Base-by-base conservation (phyloP, 2,888 invertebrate species). In the Belgica antarctica region DNA sequence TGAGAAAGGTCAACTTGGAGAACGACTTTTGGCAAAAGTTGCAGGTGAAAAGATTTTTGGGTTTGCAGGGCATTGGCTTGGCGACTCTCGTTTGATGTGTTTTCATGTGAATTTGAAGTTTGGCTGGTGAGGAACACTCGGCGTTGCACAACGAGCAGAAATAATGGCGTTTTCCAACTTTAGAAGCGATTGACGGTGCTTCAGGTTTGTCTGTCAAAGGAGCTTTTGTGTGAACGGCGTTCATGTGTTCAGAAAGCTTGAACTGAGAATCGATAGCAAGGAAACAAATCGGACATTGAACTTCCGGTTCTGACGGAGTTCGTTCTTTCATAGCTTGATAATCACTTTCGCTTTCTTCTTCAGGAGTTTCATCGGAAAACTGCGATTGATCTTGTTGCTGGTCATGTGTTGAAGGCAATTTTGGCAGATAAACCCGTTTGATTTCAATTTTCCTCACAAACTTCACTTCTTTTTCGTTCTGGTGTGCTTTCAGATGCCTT, bases 211-310 rank as follows among this genome's bases (percentile, higher is more conserved):
- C n/a, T n/a, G n/a, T n/a, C n/a, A n/a, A n/a, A n/a, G n/a, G n/a
- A n/a, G n/a, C 22, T 22, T 52, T 59, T 1, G 27, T 59, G 27
- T 59, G 59, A 24, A 27, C 27, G 12, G 22, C 12, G n/a, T n/a
- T 52, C 25, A 59, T 59, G 22, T 59, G 59, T 25, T 1, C 1
- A 12, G 1, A n/a, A 22, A 27, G 15, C n/a, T 59, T 7, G 2
- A 27, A 24, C n/a, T 25, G 25, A 2, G 59, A 59, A 2, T 59
- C 59, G 7, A 24, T 27, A 5, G 12, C 27, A 2, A n/a, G 5
- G 12, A 59, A 59, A 27, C 59, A 59, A 3, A 59, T 59, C n/a
- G 59, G 59, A 12, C 59, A 59, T 27, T 59, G 59, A 27, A 59
- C 25, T 25, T 27, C 27, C n/a, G 59, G 59, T 7, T 27, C 25